These are phyloP conservation scores for Erpobdella octoculata DNA, from an alignment of 2,888 invertebrate species.

Conservation along the genomic window DNA sequence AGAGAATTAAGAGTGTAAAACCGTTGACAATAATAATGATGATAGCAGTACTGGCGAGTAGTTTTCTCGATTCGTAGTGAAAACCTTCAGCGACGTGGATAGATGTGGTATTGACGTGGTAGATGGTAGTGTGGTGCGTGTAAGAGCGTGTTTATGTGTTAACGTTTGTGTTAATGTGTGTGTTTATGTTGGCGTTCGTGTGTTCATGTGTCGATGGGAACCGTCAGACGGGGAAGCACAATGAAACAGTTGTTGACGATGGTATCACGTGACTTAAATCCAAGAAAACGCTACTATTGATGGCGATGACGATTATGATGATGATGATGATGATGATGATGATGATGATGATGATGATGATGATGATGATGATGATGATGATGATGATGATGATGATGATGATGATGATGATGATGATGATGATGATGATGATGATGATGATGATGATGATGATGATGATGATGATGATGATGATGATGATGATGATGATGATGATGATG, in stretches of 20 bases:
- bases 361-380: not conserved
- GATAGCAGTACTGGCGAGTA: no score
- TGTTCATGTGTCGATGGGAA: no score
- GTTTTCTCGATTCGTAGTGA: no score
- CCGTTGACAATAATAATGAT: no score
- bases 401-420: slow-evolving; percentile 1
- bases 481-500: slow-evolving; percentile 18
- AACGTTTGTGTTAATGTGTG: no score
- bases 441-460: slow-evolving; percentile 20
- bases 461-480: slow-evolving; percentile 19
- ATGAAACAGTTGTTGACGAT: not conserved
- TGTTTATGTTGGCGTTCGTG: no score
- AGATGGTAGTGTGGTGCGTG: no score
- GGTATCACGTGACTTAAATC: not conserved
- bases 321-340: slow-evolving; percentile 16
- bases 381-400: slow-evolving; percentile 16
- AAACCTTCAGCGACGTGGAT: no score
- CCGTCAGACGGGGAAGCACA: no score
- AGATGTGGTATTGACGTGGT: no score
- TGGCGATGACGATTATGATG: slow-evolving; percentile 13
- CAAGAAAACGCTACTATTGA: not conserved
- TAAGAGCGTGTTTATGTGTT: no score
- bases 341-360: not conserved
- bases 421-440: slow-evolving; percentile 7
- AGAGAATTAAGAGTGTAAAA: no score